Percentiles rank a stretch among this genome's conserved stretches.
Conservation (phyloP, 2,113 vertebrate species). For the Cisticola juncidis region DNA sequence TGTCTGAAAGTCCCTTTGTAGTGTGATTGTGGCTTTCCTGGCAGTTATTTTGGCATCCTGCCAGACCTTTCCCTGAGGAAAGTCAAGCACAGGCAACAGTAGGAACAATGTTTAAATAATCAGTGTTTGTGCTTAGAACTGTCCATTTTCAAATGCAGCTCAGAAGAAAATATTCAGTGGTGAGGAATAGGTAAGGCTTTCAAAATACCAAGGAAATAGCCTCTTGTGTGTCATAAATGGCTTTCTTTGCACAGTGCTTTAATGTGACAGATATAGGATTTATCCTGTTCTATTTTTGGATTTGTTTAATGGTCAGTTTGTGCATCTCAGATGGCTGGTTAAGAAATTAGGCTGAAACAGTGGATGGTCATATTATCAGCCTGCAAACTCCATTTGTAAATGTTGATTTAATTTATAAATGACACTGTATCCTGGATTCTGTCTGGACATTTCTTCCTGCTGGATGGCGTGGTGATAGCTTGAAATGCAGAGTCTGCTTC, state of each 20-base stretch:
- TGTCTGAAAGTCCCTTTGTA: not conserved
- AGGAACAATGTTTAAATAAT: not conserved
- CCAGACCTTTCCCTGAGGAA: not conserved
- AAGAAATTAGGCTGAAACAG: not conserved
- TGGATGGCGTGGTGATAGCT: not conserved
- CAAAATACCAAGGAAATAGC: not conserved
- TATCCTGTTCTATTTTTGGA: not conserved
- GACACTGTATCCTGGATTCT: not conserved
- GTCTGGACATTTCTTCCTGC: not conserved
- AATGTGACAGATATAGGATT: not conserved
- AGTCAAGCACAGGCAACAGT: not conserved
- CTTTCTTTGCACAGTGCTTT: not conserved
- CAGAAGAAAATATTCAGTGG: not conserved
- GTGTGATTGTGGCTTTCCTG: not conserved
- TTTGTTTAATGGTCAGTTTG: constrained; percentile 3
- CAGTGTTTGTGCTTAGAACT: not conserved
- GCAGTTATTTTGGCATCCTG: not conserved
- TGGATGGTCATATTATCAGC: not conserved
- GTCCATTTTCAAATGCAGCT: not conserved
- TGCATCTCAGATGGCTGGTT: not conserved
- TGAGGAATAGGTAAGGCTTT: not conserved
- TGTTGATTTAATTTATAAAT: constrained; percentile 1
- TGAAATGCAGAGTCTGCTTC: not conserved
- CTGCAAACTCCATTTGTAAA: not conserved
- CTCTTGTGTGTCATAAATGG: not conserved